These are phyloP conservation scores for Micrasema longulum DNA, from an alignment of 1,140 invertebrate genomes.

Conservation along the genomic window DNA sequence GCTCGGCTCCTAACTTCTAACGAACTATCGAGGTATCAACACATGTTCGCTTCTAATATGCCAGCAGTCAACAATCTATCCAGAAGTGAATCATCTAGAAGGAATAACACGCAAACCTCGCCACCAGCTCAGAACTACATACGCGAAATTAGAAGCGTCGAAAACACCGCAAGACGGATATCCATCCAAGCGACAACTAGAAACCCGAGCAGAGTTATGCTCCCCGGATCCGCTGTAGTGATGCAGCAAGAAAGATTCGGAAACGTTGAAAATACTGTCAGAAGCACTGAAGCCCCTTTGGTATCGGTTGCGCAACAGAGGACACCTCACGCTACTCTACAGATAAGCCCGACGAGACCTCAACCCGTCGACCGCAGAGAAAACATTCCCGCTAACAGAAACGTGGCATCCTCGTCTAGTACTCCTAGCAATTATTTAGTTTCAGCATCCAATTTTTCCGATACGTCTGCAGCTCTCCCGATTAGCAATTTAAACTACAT, in stretches of 20 bases:
- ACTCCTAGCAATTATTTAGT: constrained; percentile 5
- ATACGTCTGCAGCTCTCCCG: constrained; percentile 32
- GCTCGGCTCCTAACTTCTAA: constrained; percentile 60
- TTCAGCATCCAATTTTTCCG: constrained; percentile 36
- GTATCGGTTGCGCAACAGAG: constrained; percentile 1
- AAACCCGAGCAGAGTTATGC: constrained; percentile 24
- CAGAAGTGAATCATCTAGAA: constrained; percentile 30
- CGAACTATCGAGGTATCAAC: constrained; percentile 60
- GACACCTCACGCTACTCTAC: constrained; percentile 19
- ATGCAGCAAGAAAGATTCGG: constrained; percentile 33
- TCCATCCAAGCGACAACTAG: constrained; percentile 15
- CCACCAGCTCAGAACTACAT: constrained; percentile 37
- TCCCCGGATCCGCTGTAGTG: constrained; percentile 10
- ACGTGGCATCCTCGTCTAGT: neutral
- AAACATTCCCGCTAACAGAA: neutral
- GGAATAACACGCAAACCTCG: neutral
- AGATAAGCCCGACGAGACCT: constrained; percentile 20
- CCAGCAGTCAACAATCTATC: neutral
- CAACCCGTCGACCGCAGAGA: constrained; percentile 25
- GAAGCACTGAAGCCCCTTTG: constrained; percentile 4
- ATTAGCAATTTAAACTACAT: constrained; percentile 47
- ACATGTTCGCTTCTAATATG: constrained; percentile 52
- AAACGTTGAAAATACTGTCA: constrained; percentile 12
- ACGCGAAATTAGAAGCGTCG: constrained; percentile 29
- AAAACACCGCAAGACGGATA: constrained; percentile 12